These are phyloP conservation scores for Drosophila navojoa DNA, from an alignment of 1,140 invertebrate species.

Conservation along the genomic window DNA sequence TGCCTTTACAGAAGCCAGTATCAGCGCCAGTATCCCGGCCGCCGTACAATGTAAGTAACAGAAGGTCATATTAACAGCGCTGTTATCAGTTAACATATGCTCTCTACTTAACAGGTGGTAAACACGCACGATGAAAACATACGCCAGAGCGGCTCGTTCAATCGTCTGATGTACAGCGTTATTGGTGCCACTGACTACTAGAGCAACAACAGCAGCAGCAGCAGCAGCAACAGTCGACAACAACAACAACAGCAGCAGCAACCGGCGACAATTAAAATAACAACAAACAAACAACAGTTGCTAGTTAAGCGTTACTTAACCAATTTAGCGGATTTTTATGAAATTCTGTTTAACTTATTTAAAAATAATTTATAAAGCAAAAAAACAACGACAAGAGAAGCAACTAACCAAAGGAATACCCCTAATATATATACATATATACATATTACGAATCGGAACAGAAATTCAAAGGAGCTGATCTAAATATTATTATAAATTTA, in stretches of 20 bases:
- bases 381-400: conserved; percentile 40
- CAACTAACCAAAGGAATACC: conserved; percentile 55
- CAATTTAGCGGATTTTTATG: conserved; percentile 79
- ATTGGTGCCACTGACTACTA: conserved; percentile 91
- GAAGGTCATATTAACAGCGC: background rate
- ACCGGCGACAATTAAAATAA: conserved; percentile 43
- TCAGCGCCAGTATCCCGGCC: conserved; percentile 81
- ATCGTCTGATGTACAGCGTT: conserved; percentile 95
- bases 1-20: conserved; percentile 72
- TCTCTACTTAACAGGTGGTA: conserved; percentile 67
- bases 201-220: conserved; percentile 48
- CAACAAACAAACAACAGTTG: conserved; percentile 48
- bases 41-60: conserved; percentile 82
- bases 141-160: conserved; percentile 95
- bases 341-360: conserved; percentile 78
- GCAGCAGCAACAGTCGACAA: conserved; percentile 37
- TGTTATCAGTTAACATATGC: conserved; percentile 25
- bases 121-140: conserved; percentile 89
- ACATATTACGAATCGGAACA: conserved; percentile 60
- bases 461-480: conserved; percentile 64
- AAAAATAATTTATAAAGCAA: conserved; percentile 71
- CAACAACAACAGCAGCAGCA: conserved; percentile 22
- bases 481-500: conserved; percentile 60
- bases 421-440: conserved; percentile 40
- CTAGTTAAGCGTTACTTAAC: conserved; percentile 64